Conservation (phyloP, 2,888 invertebrate genomes). For the Platycnemis pennipes region DNA sequence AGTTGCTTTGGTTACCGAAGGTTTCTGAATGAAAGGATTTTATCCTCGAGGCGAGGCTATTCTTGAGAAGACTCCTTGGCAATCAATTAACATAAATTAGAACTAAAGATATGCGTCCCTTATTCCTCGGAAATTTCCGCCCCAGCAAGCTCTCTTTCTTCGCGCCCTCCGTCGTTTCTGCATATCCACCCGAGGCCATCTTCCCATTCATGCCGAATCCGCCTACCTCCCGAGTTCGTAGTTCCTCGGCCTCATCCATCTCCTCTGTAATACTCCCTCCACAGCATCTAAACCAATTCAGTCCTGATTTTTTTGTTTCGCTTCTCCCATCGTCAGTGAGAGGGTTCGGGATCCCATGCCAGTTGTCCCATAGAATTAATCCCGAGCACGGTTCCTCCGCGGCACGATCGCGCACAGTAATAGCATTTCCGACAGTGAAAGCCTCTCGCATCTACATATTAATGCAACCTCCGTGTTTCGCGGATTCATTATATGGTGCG, state of each 20-base stretch:
- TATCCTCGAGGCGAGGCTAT: neutral
- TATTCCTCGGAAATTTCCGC: neutral
- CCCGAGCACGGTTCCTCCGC: neutral
- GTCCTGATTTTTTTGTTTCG: neutral
- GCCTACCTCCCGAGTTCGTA: neutral
- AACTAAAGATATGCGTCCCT: neutral
- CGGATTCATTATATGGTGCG: neutral
- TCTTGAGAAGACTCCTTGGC: neutral
- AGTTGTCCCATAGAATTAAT: conserved; percentile 13
- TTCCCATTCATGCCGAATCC: neutral
- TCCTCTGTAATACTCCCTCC: neutral
- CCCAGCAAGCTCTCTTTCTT: neutral
- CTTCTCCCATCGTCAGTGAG: neutral
- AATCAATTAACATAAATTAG: neutral
- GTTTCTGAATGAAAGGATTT: too few relatives aligned
- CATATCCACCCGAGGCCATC: neutral
- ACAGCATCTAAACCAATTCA: neutral
- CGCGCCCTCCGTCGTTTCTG: neutral
- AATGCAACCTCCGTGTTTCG: neutral
- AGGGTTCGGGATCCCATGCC: neutral
- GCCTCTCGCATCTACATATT: conserved; percentile 16
- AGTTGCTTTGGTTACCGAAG: too few relatives aligned
- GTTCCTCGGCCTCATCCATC: neutral
- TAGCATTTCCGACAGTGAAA: conserved; percentile 31
- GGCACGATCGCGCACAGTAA: conserved; percentile 1